Percentiles rank a stretch among this genome's conserved stretches.
Evolutionary conservation across 2,113 vertebrate genomes (phyloP).

Genomic region (Gavialis gangeticus): DNA sequence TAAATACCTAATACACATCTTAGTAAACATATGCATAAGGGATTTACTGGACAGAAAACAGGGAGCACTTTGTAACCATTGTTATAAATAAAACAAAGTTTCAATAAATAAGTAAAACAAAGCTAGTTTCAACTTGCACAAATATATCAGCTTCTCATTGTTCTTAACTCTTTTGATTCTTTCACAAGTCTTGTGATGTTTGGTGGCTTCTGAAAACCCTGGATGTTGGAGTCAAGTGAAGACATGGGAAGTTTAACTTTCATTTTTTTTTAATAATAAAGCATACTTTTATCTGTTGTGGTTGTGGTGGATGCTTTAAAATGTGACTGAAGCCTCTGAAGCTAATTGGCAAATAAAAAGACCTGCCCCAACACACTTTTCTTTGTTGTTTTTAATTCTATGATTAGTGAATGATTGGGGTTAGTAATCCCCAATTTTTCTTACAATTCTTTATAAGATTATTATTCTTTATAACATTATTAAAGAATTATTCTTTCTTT

Average conservation of each 20-base stretch:
- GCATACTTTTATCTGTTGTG: background rate
- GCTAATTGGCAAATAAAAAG: background rate
- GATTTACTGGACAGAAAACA: background rate
- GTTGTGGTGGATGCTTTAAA: background rate
- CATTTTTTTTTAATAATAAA: background rate
- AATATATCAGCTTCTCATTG: background rate
- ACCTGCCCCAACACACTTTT: background rate
- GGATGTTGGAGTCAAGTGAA: background rate
- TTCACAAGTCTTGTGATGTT: background rate
- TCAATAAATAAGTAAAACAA: background rate
- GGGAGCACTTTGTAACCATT: background rate
- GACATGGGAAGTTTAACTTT: background rate
- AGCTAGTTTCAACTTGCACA: background rate
- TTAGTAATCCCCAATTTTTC: background rate
- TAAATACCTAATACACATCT: background rate
- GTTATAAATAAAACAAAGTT: background rate
- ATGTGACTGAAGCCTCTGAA: slow-evolving; percentile 1
- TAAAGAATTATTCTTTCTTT: slow-evolving; percentile 7
- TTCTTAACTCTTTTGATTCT: background rate
- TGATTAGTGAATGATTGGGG: slow-evolving; percentile 6
- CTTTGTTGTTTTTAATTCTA: slow-evolving; percentile 33
- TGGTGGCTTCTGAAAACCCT: background rate
- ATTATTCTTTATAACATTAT: no score
- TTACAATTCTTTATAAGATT: no score
- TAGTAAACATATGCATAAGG: background rate